Percentiles rank a stretch among this genome's conserved stretches.
Evolutionary conservation across 2,888 invertebrate species (phyloP).

Genomic region (Lottia gigantea): DNA sequence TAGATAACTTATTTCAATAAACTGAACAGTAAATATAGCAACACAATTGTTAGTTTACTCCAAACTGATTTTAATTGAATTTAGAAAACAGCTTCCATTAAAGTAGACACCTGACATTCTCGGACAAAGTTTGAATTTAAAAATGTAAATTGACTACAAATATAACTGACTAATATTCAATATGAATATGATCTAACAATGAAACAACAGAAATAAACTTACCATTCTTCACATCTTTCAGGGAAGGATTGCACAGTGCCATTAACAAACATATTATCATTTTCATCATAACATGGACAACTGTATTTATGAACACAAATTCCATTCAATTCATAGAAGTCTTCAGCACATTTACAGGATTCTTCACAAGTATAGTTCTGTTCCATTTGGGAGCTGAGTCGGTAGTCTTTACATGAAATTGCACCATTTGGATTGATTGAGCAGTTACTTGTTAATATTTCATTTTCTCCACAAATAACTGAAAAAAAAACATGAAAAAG

Average conservation of each 20-base stretch:
- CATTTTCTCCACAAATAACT: background rate
- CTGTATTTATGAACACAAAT: conserved; percentile 36
- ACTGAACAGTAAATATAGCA: too few species aligned
- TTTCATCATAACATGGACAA: conserved; percentile 37
- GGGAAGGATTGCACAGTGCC: conserved; percentile 14
- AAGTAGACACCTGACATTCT: too few species aligned
- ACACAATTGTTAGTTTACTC: too few species aligned
- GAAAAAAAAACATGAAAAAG: too few species aligned
- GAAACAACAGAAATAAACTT: background rate
- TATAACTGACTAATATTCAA: too few species aligned
- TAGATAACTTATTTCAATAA: too few species aligned
- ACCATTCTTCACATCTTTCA: conserved; percentile 5
- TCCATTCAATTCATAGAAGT: background rate
- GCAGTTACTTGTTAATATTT: background rate
- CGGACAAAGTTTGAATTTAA: too few species aligned
- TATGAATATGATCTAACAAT: too few species aligned
- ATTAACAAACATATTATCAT: conserved; percentile 30
- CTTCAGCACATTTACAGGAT: background rate
- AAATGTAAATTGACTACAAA: too few species aligned
- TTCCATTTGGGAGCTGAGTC: background rate
- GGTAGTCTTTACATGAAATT: background rate
- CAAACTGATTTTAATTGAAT: too few species aligned
- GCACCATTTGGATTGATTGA: background rate
- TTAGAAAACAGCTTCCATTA: too few species aligned
- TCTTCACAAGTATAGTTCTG: background rate